These are phyloP conservation scores for Phataginus tricuspis DNA, from an alignment of 2,797 vertebrate species.

Conservation along the genomic window DNA sequence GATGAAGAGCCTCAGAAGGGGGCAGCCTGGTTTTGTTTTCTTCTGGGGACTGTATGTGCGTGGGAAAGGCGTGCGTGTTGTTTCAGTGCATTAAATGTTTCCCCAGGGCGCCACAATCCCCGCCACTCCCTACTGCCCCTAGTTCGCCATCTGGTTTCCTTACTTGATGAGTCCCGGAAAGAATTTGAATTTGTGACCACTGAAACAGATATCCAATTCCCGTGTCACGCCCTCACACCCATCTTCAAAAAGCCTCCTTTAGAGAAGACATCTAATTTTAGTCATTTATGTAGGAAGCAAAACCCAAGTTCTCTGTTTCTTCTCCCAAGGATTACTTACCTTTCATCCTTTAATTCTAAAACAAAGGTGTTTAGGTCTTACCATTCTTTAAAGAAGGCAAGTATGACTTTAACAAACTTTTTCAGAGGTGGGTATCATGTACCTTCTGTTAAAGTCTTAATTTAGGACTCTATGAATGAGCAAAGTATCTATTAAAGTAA, in stretches of 20 bases:
- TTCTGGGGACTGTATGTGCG: fast-evolving
- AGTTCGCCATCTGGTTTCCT: not conserved
- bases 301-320: not conserved
- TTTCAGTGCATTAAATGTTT: not conserved
- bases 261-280: not conserved
- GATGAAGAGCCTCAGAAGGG: not conserved
- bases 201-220: not conserved
- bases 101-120: too few relatives aligned
- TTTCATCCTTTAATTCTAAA: not conserved
- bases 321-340: not conserved
- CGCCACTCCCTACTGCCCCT: not conserved
- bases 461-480: not conserved
- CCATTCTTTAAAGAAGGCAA: not conserved
- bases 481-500: not conserved
- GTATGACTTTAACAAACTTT: not conserved
- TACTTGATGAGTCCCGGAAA: not conserved
- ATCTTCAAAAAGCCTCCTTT: not conserved
- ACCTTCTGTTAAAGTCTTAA: not conserved
- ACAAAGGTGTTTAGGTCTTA: not conserved
- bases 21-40: fast-evolving
- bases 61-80: fast-evolving
- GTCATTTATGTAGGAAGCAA: not conserved
- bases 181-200: not conserved
- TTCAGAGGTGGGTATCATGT: fast-evolving
- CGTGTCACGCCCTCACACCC: not conserved